phyloP scores from a whole-genome alignment of 2,888 invertebrate genomes.

The Erebia ligea region DNA sequence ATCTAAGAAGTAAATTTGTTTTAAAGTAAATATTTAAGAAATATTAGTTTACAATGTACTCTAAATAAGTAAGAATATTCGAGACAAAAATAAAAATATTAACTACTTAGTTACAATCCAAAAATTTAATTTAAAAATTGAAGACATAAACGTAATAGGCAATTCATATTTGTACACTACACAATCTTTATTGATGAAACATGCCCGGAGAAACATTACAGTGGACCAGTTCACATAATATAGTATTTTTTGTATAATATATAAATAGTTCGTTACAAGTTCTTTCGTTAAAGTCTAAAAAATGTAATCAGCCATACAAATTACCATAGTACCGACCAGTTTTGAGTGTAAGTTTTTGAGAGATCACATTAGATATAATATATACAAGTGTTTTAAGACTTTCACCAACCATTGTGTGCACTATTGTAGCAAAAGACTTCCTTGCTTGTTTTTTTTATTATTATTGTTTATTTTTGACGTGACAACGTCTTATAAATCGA shows the following conservation, averaged over 20 bases:
- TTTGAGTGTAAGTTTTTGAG: constrained; percentile 2
- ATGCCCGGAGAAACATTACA: no score
- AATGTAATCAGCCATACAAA: constrained; percentile 25
- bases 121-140: not conserved
- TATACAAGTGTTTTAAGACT: no score
- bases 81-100: not conserved
- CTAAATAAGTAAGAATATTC: not conserved
- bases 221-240: not conserved
- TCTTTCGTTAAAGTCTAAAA: not conserved
- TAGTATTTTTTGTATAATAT: not conserved
- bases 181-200: no score
- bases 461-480: no score
- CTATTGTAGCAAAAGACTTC: no score
- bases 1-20: not conserved
- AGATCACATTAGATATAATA: not conserved
- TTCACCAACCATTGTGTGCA: no score
- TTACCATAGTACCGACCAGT: constrained; percentile 18
- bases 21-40: not conserved
- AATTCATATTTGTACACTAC: not conserved
- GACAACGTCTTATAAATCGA: no score
- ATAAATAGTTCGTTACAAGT: not conserved
- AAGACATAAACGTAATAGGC: not conserved
- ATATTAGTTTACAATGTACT: not conserved
- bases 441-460: no score
- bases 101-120: not conserved